Evolutionary conservation across 2,888 invertebrate genomes (phyloP), one percentile per base, ranked within the genome.

Genomic region (Pelosia muscerda): DNA sequence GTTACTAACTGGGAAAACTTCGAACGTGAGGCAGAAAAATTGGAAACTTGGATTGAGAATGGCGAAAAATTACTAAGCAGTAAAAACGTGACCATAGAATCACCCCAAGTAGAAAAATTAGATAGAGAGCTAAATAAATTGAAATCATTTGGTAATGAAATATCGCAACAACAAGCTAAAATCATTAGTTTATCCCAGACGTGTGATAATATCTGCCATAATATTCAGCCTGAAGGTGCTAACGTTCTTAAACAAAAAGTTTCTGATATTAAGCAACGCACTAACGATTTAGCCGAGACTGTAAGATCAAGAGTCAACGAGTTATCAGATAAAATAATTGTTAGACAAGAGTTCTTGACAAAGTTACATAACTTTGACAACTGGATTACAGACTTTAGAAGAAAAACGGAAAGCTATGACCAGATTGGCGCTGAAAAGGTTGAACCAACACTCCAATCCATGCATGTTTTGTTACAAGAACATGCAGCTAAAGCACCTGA

Each of bases 81-180:
- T 70, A 95, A 96, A 70, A 95, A 95, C 4, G 86, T 96, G 11
- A 96, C 96, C 49, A 88, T 96, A 0, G 96, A 96, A 76, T 96
- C 97, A 0, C 96, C 97, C 1, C 96, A 97, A 84, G 95, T 97
- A 2, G 97, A 96, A 69, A 97, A 97, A 83, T 90, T 98, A 28
- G 98, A 98, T 84, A 96, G 96, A 73, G 97, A 97, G 88, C 89
- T 98, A 57, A 96, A 96, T 54, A 96, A 96, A 85, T 89, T 98
- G 0, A 98, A 98, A 87, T 97, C 97, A 1, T 96, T 97, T 74
- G 97, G 97, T 76, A 97, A 98, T 83, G 98, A 98, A 86, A 96
- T 98, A 76, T 97, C 97, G 0, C 97, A 97, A 84, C 98, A 98
- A 81, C 97, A 98, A 90, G 97, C 97, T 0, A 97, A 97, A 87